These are phyloP conservation scores for Lasius fuliginosus DNA, from an alignment of 2,888 invertebrate species.

Conservation along the genomic window DNA sequence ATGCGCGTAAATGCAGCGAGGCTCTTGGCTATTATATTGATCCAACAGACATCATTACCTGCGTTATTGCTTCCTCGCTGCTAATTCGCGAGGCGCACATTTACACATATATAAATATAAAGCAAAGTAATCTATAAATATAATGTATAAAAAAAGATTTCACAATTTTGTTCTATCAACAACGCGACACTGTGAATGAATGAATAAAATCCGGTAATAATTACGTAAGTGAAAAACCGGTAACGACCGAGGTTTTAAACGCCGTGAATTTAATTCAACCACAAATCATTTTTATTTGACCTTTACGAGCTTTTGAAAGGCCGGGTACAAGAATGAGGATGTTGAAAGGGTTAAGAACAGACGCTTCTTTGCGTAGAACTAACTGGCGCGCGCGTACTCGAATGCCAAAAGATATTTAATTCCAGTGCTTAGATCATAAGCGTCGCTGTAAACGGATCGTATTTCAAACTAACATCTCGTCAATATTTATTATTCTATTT, in stretches of 20 bases:
- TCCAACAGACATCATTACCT: slow-evolving; percentile 38
- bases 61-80: neutral
- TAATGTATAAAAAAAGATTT: slow-evolving; percentile 55
- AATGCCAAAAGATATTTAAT: slow-evolving; percentile 69
- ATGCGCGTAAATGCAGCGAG: slow-evolving; percentile 12
- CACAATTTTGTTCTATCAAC: slow-evolving; percentile 45
- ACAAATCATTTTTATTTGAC: slow-evolving; percentile 71
- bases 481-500: slow-evolving; percentile 37
- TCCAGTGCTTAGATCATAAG: slow-evolving; percentile 59
- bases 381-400: slow-evolving; percentile 40
- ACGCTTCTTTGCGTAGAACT: slow-evolving; percentile 37
- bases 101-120: slow-evolving; percentile 63
- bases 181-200: neutral
- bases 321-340: slow-evolving; percentile 5
- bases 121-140: slow-evolving; percentile 63
- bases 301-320: slow-evolving; percentile 66
- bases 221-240: slow-evolving; percentile 13
- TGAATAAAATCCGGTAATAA: slow-evolving; percentile 9
- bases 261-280: slow-evolving; percentile 44
- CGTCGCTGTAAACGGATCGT: slow-evolving; percentile 68
- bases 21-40: neutral
- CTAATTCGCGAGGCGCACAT: slow-evolving; percentile 1
- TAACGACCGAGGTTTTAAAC: slow-evolving; percentile 45
- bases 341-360: slow-evolving; percentile 49
- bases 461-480: slow-evolving; percentile 52